These are phyloP conservation scores for Pissodes strobi DNA, from an alignment of 1,140 invertebrate species.

Conservation along the genomic window DNA sequence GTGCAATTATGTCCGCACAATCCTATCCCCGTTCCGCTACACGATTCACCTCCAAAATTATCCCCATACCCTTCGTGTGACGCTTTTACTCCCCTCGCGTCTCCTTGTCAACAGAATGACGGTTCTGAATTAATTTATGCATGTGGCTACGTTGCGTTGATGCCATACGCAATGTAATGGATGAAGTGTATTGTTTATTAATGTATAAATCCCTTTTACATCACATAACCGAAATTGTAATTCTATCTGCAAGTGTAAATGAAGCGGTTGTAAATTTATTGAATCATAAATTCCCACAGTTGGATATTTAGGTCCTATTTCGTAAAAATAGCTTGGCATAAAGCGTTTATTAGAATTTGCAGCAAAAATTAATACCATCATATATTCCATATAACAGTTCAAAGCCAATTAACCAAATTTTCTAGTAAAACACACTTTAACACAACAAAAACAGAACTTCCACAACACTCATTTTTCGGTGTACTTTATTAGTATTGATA, in stretches of 20 bases:
- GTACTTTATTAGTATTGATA: too few relatives aligned
- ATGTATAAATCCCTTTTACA: slow-evolving; percentile 26
- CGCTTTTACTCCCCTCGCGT: background rate
- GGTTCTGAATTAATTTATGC: slow-evolving; percentile 32
- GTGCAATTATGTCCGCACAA: slow-evolving; percentile 19
- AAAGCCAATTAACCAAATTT: too few relatives aligned
- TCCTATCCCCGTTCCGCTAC: slow-evolving; percentile 17
- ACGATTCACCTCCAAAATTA: slow-evolving; percentile 22
- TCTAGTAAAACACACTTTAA: too few relatives aligned
- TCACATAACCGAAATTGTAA: slow-evolving; percentile 16
- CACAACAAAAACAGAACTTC: too few relatives aligned
- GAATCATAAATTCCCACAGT: background rate
- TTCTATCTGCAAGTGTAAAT: slow-evolving; percentile 14
- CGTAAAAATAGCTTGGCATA: too few relatives aligned
- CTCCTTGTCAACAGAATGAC: slow-evolving; percentile 27
- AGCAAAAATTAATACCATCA: too few relatives aligned
- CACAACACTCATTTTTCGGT: too few relatives aligned
- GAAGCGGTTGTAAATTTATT: slow-evolving; percentile 22
- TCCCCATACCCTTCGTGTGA: slow-evolving; percentile 15
- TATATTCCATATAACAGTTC: too few relatives aligned
- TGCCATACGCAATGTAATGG: slow-evolving; percentile 23
- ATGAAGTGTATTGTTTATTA: slow-evolving; percentile 29
- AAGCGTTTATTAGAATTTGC: too few relatives aligned
- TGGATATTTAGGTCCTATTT: too few relatives aligned
- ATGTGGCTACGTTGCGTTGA: slow-evolving; percentile 28